phyloP scores from a whole-genome alignment of 2,797 vertebrate species.

The Pachyuromys duprasi region DNA sequence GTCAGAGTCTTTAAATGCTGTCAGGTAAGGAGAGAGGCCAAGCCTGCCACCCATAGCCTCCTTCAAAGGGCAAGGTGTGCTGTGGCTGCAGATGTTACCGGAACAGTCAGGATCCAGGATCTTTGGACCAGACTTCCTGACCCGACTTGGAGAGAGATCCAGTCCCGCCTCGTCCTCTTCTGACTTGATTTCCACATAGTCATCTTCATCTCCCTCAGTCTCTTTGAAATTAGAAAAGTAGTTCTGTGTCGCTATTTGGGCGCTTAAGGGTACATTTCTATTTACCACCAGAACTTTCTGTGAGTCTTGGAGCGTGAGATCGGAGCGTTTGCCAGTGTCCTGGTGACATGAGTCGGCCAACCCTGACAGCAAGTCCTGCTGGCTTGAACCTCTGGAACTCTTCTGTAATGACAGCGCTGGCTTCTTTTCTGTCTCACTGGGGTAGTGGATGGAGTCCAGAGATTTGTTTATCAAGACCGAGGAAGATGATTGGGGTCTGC shows the following conservation, averaged over 20 bases:
- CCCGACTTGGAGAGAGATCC: conserved; percentile 73
- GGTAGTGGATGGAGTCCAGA: conserved; percentile 84
- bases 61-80: conserved; percentile 82
- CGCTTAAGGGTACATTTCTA: conserved; percentile 89
- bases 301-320: conserved; percentile 95
- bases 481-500: conserved; percentile 90
- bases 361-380: conserved; percentile 54
- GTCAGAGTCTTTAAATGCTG: conserved; percentile 87
- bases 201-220: conserved; percentile 92
- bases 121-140: conserved; percentile 77
- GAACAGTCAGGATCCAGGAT: background rate
- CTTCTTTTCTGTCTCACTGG: conserved; percentile 85
- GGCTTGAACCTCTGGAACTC: conserved; percentile 81
- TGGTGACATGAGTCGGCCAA: conserved; percentile 83
- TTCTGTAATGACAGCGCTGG: conserved; percentile 78
- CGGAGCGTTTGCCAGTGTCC: conserved; percentile 88
- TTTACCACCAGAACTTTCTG: conserved; percentile 95
- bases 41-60: conserved; percentile 81
- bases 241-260: conserved; percentile 94
- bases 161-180: conserved; percentile 93
- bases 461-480: conserved; percentile 87
- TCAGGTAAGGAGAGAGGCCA: conserved; percentile 83
- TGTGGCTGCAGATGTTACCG: conserved; percentile 71
- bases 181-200: conserved; percentile 98
- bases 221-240: conserved; percentile 98